Base-by-base conservation (phyloP, 2,888 invertebrate species). In the Onchidella celtica region DNA sequence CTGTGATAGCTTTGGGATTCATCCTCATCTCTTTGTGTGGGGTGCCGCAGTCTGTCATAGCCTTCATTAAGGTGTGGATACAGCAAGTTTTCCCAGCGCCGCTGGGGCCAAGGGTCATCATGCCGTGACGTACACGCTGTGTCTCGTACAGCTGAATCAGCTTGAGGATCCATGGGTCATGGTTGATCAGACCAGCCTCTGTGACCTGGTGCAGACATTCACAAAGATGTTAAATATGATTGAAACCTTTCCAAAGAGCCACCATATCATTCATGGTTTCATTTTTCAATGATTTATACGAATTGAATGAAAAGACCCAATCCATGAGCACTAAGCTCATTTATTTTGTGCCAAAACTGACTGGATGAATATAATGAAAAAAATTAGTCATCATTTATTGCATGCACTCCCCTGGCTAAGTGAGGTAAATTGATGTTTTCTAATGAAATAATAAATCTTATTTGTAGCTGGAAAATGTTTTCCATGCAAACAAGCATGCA, bases 1-100 rank as follows among this genome's bases (percentile, higher is more conserved):
- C 97, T 24, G 98, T 98, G 90, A 99, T 98, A 27, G 99, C 97
- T 94, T 99, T 99, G 0, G 99, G 99, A 94, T 99, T 99, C 98
- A 99, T 98, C 86, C 99, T 95, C 97, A 99, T 97, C 95, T 99
- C 99, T 87, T 96, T 96, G 93, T 98, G 98, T 9, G 94, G 95
- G 61, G 96, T 95, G 65, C 97, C 98, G 92, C 96, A 96, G 88
- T 97, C 96, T 0, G 97, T 96, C 87, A 99, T 94, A 0, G 98
- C 96, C 91, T 96, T 96, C 98, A 98, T 98, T 63, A 99, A 94
- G 0, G 95, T 96, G 81, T 97, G 96, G 87, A 96, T 97, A 91
- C 98, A 98, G 14, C 96, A 96, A 0, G 98, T 97, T 94, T 99
- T 99, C 0, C 92, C 92, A 40, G 92, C 90, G 59, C 93, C 93